phyloP scores from a whole-genome alignment of 2,113 vertebrate species.

The Platanista minor region DNA sequence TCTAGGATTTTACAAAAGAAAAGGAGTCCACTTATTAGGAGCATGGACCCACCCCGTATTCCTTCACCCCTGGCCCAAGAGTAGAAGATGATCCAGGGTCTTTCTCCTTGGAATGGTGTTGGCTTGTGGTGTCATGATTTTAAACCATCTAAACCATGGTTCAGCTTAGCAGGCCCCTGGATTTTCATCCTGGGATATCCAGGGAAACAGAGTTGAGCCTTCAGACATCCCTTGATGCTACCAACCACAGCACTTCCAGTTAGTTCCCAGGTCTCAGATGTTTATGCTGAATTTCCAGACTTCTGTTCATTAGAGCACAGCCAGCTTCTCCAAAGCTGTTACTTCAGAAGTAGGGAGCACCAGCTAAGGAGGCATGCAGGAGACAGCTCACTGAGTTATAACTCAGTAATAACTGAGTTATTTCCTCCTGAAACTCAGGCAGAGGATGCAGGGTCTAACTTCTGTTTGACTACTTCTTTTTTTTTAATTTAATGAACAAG shows the following conservation, averaged over 20 bases:
- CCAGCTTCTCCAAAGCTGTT: neutral
- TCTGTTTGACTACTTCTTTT: neutral
- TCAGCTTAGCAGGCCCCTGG: neutral
- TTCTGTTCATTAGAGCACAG: neutral
- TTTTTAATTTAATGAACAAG: slow-evolving; percentile 14
- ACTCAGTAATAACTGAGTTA: no score
- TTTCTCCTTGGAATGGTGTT: neutral
- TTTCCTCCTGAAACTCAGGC: neutral
- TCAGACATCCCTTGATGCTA: neutral
- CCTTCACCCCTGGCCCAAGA: neutral
- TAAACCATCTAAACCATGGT: neutral
- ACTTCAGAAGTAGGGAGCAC: neutral
- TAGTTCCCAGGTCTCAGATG: neutral
- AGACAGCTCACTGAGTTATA: neutral
- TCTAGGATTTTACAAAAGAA: neutral
- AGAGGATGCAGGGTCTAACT: neutral
- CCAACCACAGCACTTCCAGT: neutral
- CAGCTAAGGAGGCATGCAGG: neutral
- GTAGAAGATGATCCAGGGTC: neutral
- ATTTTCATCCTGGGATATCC: neutral
- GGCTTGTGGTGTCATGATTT: neutral
- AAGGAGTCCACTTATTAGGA: neutral
- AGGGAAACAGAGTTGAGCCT: neutral
- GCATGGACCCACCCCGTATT: neutral
- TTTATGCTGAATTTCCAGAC: neutral